Percentiles rank a stretch among this genome's conserved stretches.
These are phyloP conservation scores for Phortica magna DNA, from an alignment of 2,888 invertebrate species.

Conservation along the genomic window DNA sequence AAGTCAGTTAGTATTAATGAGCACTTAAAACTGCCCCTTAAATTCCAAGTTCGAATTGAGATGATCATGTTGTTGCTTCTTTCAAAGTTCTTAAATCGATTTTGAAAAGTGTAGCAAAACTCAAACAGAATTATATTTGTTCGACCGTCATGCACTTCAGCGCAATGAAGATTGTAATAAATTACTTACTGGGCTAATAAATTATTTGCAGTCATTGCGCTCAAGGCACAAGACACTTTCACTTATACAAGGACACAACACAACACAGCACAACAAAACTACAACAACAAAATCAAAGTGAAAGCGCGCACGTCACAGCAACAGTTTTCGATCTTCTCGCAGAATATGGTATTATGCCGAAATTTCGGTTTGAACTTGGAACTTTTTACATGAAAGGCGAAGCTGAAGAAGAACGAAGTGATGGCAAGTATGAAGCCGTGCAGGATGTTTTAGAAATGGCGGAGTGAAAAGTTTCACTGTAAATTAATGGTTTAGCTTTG, in stretches of 20 bases:
- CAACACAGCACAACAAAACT: neutral
- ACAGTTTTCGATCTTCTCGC: conserved; percentile 50
- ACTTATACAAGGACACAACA: conserved; percentile 8
- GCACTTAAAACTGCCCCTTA: too few relatives aligned
- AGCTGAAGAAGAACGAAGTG: conserved; percentile 41
- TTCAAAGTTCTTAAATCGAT: too few relatives aligned
- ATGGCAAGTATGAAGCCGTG: too few relatives aligned
- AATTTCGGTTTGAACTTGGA: conserved; percentile 51
- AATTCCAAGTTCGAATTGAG: too few relatives aligned
- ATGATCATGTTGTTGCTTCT: too few relatives aligned
- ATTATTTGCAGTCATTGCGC: conserved; percentile 56
- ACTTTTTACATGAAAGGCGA: conserved; percentile 42
- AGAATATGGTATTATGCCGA: conserved; percentile 66
- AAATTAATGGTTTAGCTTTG: conserved; percentile 60
- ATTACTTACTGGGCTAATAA: conserved; percentile 67
- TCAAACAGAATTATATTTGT: too few relatives aligned
- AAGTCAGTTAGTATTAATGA: too few relatives aligned
- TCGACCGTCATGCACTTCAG: neutral
- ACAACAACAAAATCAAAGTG: conserved; percentile 46
- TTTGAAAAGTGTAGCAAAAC: too few relatives aligned
- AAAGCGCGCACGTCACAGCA: conserved; percentile 42
- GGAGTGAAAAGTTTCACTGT: conserved; percentile 60
- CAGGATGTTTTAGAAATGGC: neutral
- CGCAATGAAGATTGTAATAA: conserved; percentile 48
- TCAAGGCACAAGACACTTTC: conserved; percentile 7